These are phyloP conservation scores for Crambe crambe DNA, from an alignment of 37 sponge, comb jelly and placozoan species.

Conservation along the genomic window DNA sequence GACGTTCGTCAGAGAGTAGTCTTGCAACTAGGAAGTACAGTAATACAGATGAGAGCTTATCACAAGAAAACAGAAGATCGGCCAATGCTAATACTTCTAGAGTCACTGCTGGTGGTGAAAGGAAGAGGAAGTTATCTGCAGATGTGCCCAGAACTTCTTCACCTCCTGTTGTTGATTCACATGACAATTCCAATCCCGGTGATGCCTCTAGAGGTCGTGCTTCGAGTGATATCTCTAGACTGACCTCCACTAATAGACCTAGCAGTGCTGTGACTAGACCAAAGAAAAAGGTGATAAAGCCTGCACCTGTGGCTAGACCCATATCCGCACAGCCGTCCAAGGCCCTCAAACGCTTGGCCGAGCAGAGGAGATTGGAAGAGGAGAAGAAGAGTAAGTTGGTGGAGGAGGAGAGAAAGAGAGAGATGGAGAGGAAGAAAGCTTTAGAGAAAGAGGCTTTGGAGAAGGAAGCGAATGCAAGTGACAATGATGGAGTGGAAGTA, in stretches of 20 bases:
- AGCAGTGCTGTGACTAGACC: background rate
- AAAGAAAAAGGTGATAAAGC: background rate
- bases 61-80: too few relatives aligned
- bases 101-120: background rate
- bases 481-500: conserved; percentile 2
- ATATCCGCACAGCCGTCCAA: conserved; percentile 15
- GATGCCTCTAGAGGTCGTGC: too few relatives aligned
- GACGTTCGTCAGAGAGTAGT: background rate
- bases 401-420: background rate
- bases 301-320: conserved; percentile 8
- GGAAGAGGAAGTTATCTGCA: background rate
- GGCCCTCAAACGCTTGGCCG: background rate
- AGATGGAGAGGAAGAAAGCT: background rate
- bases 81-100: background rate
- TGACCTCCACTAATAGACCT: background rate
- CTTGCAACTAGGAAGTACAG: background rate
- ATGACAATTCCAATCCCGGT: too few relatives aligned
- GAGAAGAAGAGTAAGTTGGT: background rate
- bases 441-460: background rate
- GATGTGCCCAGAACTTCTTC: background rate
- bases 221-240: background rate
- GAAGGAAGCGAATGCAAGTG: background rate
- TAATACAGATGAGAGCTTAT: background rate
- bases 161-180: background rate
- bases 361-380: conserved; percentile 13